These are phyloP conservation scores for Crocallis elinguaria DNA, from an alignment of 2,888 invertebrate genomes.

Conservation along the genomic window DNA sequence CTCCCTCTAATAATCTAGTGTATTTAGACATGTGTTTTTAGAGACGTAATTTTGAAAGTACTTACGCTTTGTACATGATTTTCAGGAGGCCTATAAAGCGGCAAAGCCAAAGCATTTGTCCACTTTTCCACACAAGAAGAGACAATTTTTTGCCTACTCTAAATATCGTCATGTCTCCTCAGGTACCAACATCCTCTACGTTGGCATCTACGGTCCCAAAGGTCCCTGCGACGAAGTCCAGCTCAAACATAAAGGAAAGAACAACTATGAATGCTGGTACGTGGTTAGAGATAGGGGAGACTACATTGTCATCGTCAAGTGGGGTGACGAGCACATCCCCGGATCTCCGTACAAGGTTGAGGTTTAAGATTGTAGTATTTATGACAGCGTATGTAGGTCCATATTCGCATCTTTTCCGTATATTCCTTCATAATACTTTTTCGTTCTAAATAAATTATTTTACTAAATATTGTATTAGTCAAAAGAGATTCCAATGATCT, in stretches of 20 bases:
- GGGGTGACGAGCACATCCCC: conserved; percentile 99
- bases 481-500: too few species aligned
- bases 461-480: too few species aligned
- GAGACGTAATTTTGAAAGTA: too few species aligned
- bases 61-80: too few species aligned
- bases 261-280: conserved; percentile 97
- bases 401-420: neutral
- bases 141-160: too few species aligned
- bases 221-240: conserved; percentile 98
- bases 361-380: conserved; percentile 78
- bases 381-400: conserved; percentile 43
- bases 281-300: conserved; percentile 96
- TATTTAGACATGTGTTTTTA: too few species aligned
- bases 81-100: too few species aligned
- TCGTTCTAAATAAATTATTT: neutral
- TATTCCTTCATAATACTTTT: neutral
- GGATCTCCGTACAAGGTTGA: conserved; percentile 97
- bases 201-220: conserved; percentile 98
- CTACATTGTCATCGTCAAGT: conserved; percentile 97
- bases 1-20: too few species aligned
- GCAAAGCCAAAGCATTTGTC: too few species aligned
- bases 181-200: conserved; percentile 98
- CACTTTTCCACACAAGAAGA: too few species aligned
- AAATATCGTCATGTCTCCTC: conserved; percentile 30
- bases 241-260: conserved; percentile 96